A percentile compares a stretch with the other conserved stretches of the same genome.
Evolutionary conservation across 1,140 invertebrate species (phyloP).

Genomic region (Trichonephila inaurata): DNA sequence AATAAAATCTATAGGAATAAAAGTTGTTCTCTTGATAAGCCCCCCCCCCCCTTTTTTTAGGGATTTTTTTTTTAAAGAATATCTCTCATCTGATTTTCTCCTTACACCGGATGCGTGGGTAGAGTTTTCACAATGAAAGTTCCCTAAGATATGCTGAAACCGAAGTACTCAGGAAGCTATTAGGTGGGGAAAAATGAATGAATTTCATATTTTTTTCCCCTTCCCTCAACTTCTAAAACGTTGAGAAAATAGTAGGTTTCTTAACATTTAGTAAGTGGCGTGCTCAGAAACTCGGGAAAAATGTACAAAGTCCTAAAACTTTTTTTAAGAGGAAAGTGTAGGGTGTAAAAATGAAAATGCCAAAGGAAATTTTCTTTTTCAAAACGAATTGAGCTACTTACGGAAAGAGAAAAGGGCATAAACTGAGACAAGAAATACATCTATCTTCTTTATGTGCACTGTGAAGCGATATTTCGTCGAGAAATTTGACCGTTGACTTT

Average conservation of each 20-base stretch:
- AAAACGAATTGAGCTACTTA: not conserved
- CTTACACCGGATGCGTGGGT: not conserved
- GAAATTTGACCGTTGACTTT: too few species aligned
- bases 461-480: too few species aligned
- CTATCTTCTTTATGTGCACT: too few species aligned
- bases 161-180: constrained; percentile 27
- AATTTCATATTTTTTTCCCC: not conserved
- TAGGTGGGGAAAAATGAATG: not conserved
- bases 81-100: not conserved
- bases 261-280: not conserved
- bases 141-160: constrained; percentile 6
- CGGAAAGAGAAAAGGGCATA: not conserved
- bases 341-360: not conserved
- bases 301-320: not conserved
- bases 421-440: not conserved
- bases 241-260: not conserved
- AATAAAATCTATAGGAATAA: constrained; percentile 26
- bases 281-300: not conserved
- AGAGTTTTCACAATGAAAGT: constrained; percentile 8
- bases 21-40: constrained; percentile 33
- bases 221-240: not conserved
- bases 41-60: too few species aligned
- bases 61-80: not conserved
- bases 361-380: constrained; percentile 2
- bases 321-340: not conserved